These are phyloP conservation scores for Cyprinus carpio DNA, from an alignment of 2,113 vertebrate genomes.

Conservation along the genomic window DNA sequence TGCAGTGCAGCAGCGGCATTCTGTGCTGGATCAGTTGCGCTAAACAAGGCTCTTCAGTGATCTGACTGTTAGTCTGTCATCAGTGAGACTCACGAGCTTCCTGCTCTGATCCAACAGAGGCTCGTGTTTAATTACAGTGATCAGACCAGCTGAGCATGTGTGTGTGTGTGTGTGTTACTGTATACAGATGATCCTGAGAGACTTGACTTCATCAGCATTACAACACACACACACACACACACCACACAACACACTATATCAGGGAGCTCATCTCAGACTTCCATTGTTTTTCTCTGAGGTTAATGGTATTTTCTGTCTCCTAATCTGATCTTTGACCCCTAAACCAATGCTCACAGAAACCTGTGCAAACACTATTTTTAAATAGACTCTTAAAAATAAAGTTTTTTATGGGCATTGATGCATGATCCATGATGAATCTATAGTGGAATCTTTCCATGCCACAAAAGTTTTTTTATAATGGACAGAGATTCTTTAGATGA, in stretches of 20 bases:
- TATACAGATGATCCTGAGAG: neutral
- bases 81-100: slow-evolving; percentile 9
- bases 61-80: neutral
- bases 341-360: neutral
- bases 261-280: too few species aligned
- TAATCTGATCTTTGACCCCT: neutral
- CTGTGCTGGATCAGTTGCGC: neutral
- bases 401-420: too few species aligned
- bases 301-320: neutral
- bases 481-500: too few species aligned
- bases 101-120: neutral
- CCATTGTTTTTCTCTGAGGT: too few species aligned
- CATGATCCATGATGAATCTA: too few species aligned
- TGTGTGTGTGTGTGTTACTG: neutral
- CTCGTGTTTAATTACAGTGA: neutral
- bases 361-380: neutral
- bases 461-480: too few species aligned
- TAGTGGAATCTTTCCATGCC: too few species aligned
- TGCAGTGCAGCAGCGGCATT: neutral
- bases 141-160: neutral
- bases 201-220: neutral
- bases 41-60: neutral
- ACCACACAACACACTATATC: too few species aligned
- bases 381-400: neutral
- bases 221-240: too few species aligned